phyloP scores from a whole-genome alignment of 1,140 invertebrate genomes.

The Druon quercuslanigerum region DNA sequence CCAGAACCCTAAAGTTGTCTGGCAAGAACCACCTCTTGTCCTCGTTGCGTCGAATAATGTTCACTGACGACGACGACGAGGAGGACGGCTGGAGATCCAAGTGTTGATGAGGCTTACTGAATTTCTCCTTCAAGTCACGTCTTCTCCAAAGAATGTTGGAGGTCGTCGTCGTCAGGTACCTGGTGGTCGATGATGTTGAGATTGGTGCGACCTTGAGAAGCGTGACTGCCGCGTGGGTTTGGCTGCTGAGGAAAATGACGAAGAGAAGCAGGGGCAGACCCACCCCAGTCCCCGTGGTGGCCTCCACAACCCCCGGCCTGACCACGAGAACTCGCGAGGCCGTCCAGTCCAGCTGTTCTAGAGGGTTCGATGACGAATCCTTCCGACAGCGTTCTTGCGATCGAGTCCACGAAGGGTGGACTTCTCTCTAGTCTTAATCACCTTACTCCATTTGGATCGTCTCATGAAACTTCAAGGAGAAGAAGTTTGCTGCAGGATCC shows the following conservation, averaged over 20 bases:
- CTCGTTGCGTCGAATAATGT: background rate
- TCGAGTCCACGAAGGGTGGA: constrained; percentile 1
- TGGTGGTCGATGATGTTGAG: constrained; percentile 19
- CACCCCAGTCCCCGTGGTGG: constrained; percentile 69
- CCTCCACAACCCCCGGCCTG: constrained; percentile 61
- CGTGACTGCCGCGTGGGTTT: constrained; percentile 47
- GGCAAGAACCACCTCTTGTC: background rate
- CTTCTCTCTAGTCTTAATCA: constrained; percentile 41
- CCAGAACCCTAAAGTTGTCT: background rate
- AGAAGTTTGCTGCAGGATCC: constrained; percentile 6
- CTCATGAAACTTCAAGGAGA: constrained; percentile 22
- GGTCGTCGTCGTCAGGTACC: constrained; percentile 32
- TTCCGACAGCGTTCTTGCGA: constrained; percentile 31
- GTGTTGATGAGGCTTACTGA: background rate
- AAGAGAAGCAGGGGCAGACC: constrained; percentile 68
- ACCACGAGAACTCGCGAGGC: constrained; percentile 62
- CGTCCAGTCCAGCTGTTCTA: constrained; percentile 63
- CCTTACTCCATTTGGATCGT: constrained; percentile 40
- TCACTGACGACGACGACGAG: background rate
- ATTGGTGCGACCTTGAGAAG: constrained; percentile 36
- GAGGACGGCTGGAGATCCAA: background rate
- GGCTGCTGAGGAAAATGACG: constrained; percentile 62
- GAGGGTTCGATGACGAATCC: constrained; percentile 28
- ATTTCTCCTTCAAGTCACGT: background rate
- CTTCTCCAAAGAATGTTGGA: background rate